Evolutionary conservation across 2,888 invertebrate genomes (phyloP), one percentile per base, ranked within the genome.

Genomic region (Bursaphelenchus okinawaensis): DNA sequence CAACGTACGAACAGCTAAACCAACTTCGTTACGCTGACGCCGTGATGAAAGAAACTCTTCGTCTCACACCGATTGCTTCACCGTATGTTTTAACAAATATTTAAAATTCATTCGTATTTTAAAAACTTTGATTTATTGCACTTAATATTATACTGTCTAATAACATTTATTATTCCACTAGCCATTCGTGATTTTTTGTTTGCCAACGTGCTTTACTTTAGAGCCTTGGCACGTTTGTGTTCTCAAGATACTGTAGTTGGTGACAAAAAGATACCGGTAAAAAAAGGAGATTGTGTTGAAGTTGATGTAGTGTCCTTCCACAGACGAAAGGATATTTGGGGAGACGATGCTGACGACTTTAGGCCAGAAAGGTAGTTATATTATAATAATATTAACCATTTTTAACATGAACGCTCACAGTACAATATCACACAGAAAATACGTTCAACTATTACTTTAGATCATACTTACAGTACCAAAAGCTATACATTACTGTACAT

Each of bases 291-390:
- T 0, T 24, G 51, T 16, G 67, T 79, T 1, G 63, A 65, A 31
- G 73, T 74, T 0, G 79, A 79, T 65, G 71, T 75, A 0, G 66
- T 65, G 58, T 57, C 72, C 1, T 29, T 79, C 24, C 79, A 79
- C 26, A 63, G 55, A 51, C 68, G 68, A 51, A 67, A 72, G 55
- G 64, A 73, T n/a, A 61, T 77, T 23, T 78, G 77, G 76, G 76
- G 78, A 52, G 67, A 68, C 20, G 66, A 77, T 68, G 76, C 76
- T 0, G 68, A 75, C 27, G 68, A 74, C 16, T 77, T 77, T 57
- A 67, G 65, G 16, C 78, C 78, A 0, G 77, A 76, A 50, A 68
- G 77, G 72, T 77, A 54, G 22, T 40, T 56, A 22, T 26, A 23
- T 28, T 8, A 16, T 9, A 16, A 31, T 8, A 31, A 19, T 7